Base-by-base conservation (phyloP, 2,888 invertebrate genomes). In the Plemyria rubiginata region DNA sequence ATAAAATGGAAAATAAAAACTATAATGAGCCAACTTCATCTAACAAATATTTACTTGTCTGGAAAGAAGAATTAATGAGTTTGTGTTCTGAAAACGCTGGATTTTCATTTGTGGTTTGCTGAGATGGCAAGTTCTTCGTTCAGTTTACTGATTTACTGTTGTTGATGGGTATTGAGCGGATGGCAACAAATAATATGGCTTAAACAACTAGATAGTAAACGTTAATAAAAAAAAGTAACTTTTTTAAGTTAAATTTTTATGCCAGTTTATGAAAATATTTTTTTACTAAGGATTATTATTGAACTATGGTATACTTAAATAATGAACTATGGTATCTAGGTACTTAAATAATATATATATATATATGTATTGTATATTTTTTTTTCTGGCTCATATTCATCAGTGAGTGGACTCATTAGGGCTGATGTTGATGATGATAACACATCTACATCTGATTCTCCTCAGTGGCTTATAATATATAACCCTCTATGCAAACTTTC, bases 1-100 rank as follows among this genome's bases (percentile, higher is more conserved):
- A 65, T 88, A 87, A 87, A 89, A 85, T 70, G 74, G 80, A 82
- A 85, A 87, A 88, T 87, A 87, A 88, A 87, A 88, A 82, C 84
- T 79, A 79, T 87, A 88, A 88, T 88, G 86, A 88, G 79, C 76
- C 71, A 83, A 88, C 79, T 88, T 84, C 79, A 81, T 86, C 80
- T 81, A 74, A 78, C 81, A 86, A 88, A 89, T 87, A 86, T 90
- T 88, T 84, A 80, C 82, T 78, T 75, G 86, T 84, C 84, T 85
- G 80, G 75, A n/a, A 15, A 50, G 60, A 70, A 66, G 60, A 68
- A 66, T 61, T 67, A 68, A 66, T 68, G 68, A 67, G 54, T 70
- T 74, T 73, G 75, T 49, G 46, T 59, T 62, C 43, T 50, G 48
- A 53, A 62, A 65, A 53, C 48, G 65, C 59, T 59, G 55, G 62